Evolutionary conservation across 2,797 vertebrate species (phyloP), one percentile per base, ranked within the genome.

Genomic region (Intellagama lesueurii): DNA sequence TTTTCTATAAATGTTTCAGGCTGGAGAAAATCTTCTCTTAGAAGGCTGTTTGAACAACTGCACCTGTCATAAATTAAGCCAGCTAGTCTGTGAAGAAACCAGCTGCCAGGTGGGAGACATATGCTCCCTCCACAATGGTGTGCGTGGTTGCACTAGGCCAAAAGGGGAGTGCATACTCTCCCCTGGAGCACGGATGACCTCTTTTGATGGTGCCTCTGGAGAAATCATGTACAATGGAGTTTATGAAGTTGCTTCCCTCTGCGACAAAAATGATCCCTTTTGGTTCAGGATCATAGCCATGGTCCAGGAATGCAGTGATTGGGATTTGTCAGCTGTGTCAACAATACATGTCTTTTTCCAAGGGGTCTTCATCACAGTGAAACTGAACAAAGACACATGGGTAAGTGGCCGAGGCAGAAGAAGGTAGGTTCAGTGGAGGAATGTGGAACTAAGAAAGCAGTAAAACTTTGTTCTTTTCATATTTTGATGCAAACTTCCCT

Each of bases 281-380:
- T 98, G 97, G 97, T 98, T 97, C 96, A 96, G 98, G 0, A 96
- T 98, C 68, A 90, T 98, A 6, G 97, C 96, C 80, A 95, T 97
- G 0, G 78, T 97, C 86, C 95, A 95, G 82, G 35, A 83, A 56
- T 98, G 97, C 91, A 19, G 19, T 0, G 81, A 83, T 0, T 16
- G 40, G 44, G 64, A 89, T 12, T 77, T 47, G 0, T 1, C 83
- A 60, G 89, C 91, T 0, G 94, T 94, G 35, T 52, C 87, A 0
- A 80, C 78, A 7, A 83, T 97, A 49, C 96, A 98, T 22, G 75
- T 96, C 83, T 96, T 96, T 93, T 96, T 97, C 92, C 87, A 91
- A 32, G 94, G 95, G 0, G 89, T 95, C 0, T 35, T 92, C 0
- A 91, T 98, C 44, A 91, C 96, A 1, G 94, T 98, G 86, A 97